phyloP scores from a whole-genome alignment of 1,140 invertebrate species.

The Aphis gossypii region DNA sequence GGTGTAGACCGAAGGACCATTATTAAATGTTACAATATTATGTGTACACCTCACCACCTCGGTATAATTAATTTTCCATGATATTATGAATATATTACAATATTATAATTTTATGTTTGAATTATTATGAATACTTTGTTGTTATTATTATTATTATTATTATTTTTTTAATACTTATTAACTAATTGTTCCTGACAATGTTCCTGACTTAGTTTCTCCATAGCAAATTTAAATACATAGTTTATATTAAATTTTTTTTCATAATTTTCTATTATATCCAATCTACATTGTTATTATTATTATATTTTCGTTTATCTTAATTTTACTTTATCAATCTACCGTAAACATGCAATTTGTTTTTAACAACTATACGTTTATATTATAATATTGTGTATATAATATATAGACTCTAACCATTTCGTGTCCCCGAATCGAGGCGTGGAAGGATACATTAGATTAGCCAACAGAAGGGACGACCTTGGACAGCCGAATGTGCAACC shows the following conservation, averaged over 20 bases:
- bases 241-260: neutral
- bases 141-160: neutral
- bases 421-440: conserved; percentile 6
- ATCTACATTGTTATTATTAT: neutral
- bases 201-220: neutral
- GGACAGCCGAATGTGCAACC: neutral
- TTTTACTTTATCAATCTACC: neutral
- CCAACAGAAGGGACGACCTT: neutral
- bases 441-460: conserved; percentile 46
- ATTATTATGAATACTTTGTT: neutral
- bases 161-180: neutral
- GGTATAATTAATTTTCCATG: neutral
- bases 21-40: neutral
- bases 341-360: neutral
- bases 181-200: neutral
- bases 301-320: neutral
- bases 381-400: neutral
- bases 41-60: too few relatives aligned
- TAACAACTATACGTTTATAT: neutral
- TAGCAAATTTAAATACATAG: neutral
- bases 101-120: neutral
- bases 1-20: too few relatives aligned
- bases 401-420: neutral
- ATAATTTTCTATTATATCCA: neutral
- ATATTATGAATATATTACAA: neutral